Conservation (phyloP, 2,797 vertebrate genomes). For the Mallotus villosus region DNA sequence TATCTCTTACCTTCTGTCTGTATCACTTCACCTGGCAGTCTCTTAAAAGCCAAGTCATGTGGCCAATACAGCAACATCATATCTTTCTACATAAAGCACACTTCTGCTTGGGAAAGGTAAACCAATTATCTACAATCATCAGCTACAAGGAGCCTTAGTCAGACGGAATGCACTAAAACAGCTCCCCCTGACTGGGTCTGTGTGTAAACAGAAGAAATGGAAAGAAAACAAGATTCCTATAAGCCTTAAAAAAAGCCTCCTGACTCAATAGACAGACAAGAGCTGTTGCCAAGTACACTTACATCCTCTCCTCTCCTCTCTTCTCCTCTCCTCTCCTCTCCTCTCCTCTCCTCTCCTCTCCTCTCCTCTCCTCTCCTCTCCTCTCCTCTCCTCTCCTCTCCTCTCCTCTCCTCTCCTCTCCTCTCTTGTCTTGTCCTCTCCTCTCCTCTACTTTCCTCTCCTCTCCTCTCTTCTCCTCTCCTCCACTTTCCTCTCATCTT, state of each 20-base stretch:
- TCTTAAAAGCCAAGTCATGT: background rate
- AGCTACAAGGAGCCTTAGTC: no score
- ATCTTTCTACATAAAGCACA: no score
- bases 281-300: background rate
- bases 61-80: background rate
- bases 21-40: no score
- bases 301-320: background rate
- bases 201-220: background rate
- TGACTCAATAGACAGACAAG: background rate
- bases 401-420: constrained; percentile 3
- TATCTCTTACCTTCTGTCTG: constrained; percentile 2
- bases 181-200: no score
- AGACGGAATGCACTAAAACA: no score
- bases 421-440: constrained; percentile 24
- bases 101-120: no score
- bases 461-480: constrained; percentile 1
- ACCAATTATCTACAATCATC: no score
- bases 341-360: constrained; percentile 4
- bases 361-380: constrained; percentile 25
- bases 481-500: constrained; percentile 4
- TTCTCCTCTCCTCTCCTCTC: constrained; percentile 7
- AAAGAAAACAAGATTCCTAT: background rate
- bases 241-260: no score
- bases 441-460: background rate
- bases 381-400: constrained; percentile 7